Evolutionary conservation across 37 sponge, comb jelly and placozoan species (phyloP), one percentile per base, ranked within the genome.

Genomic region (Halichondria panicea): DNA sequence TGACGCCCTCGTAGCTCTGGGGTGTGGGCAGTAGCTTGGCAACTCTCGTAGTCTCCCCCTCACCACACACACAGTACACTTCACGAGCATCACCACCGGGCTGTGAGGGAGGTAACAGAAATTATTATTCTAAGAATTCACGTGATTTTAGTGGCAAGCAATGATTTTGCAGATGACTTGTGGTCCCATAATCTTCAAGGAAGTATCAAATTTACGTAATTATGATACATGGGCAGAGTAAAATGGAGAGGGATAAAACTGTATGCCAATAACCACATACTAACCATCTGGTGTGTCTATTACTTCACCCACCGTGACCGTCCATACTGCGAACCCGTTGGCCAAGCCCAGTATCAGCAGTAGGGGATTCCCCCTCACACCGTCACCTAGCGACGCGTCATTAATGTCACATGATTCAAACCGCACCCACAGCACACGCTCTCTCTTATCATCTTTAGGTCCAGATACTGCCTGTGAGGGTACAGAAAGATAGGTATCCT

Each of bases 51-150:
- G 72, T 46, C 52, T 78, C 93, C 43, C 77, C 87, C 19, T 87
- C 87, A 1, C 80, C 70, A 33, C 70, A 70, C 40, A 58, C 42
- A 37, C 72, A 75, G 38, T 70, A 75, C 50, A 93, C 73, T 66
- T 93, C 94, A 13, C 37, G 33, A 18, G 87, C 94, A 55, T 93
- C 94, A 30, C 89, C 90, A 22, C 45, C 85, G 46, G 78, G 66
- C 87, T 86, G 40, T 21, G 33, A 1, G 55, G 33, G 27, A 82
- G 41, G n/a, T n/a, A n/a, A n/a, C n/a, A n/a, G n/a, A n/a, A n/a
- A n/a, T n/a, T n/a, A n/a, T n/a, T n/a, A n/a, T n/a, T n/a, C n/a
- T n/a, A n/a, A n/a, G n/a, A n/a, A n/a, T n/a, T n/a, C n/a, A n/a
- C n/a, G n/a, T n/a, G n/a, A n/a, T n/a, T n/a, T n/a, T n/a, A 56